Percentiles rank a stretch among this genome's conserved stretches.
These are phyloP conservation scores for Calliopum simillimum DNA, from an alignment of 2,888 invertebrate species.

Conservation along the genomic window DNA sequence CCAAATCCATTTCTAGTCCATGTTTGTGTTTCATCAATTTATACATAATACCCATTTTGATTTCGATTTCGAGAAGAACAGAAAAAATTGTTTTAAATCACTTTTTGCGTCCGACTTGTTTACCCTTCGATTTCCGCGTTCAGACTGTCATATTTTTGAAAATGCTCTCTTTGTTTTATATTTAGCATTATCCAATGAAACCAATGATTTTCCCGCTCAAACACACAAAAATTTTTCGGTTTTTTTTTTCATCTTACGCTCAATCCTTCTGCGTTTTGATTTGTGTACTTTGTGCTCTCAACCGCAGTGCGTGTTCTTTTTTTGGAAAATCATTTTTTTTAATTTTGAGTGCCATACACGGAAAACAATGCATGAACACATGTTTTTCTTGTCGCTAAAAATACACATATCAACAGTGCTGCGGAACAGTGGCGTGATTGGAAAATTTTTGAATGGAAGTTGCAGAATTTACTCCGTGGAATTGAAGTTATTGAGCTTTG, in stretches of 20 bases:
- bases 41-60: slow-evolving; percentile 59
- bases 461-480: no score
- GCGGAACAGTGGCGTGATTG: slow-evolving; percentile 3
- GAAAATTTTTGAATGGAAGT: no score
- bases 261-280: slow-evolving; percentile 24
- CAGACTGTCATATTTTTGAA: slow-evolving; percentile 50
- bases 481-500: no score
- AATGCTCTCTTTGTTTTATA: slow-evolving; percentile 24
- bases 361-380: slow-evolving; percentile 46
- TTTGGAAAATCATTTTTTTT: slow-evolving; percentile 42
- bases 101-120: background rate
- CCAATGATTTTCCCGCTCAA: slow-evolving; percentile 48
- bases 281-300: slow-evolving; percentile 24
- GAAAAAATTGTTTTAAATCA: background rate
- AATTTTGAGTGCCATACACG: slow-evolving; percentile 40
- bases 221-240: slow-evolving; percentile 33
- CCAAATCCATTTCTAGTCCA: slow-evolving; percentile 32
- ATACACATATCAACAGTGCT: slow-evolving; percentile 36
- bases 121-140: slow-evolving; percentile 36
- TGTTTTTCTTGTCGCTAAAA: slow-evolving; percentile 44
- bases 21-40: slow-evolving; percentile 56
- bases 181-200: background rate
- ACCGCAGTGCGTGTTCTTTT: slow-evolving; percentile 51
- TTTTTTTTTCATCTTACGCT: background rate
- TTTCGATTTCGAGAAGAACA: slow-evolving; percentile 1